These are phyloP conservation scores for Chalcosyrphus nemorum DNA, from an alignment of 2,888 invertebrate species.

Conservation along the genomic window DNA sequence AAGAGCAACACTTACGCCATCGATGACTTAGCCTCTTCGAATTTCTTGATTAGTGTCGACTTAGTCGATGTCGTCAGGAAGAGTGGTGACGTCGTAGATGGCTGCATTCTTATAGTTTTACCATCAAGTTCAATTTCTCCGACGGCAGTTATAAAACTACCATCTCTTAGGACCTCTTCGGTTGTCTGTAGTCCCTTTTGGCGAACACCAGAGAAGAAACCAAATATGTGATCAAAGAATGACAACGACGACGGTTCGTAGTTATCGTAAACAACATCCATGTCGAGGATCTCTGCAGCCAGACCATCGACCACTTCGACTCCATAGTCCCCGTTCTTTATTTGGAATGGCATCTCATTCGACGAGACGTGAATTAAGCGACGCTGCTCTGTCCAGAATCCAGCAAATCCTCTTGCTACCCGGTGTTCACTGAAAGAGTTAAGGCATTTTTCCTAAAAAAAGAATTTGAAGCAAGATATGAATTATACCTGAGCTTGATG, in stretches of 20 bases:
- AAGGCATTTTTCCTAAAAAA: too few species aligned
- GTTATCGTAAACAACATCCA: slow-evolving; percentile 91
- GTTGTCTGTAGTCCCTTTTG: slow-evolving; percentile 93
- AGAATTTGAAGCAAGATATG: not conserved
- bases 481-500: slow-evolving; percentile 84
- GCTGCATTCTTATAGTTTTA: slow-evolving; percentile 87
- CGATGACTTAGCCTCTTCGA: slow-evolving; percentile 87
- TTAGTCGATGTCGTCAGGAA: slow-evolving; percentile 92
- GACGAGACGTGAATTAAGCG: slow-evolving; percentile 90
- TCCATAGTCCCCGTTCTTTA: slow-evolving; percentile 85
- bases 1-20: slow-evolving; percentile 85
- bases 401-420: slow-evolving; percentile 91
- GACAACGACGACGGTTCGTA: slow-evolving; percentile 90
- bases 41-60: slow-evolving; percentile 87
- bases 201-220: slow-evolving; percentile 91
- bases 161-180: slow-evolving; percentile 92
- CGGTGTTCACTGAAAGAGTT: slow-evolving; percentile 88
- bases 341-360: slow-evolving; percentile 91
- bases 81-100: slow-evolving; percentile 88
- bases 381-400: slow-evolving; percentile 93
- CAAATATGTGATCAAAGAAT: slow-evolving; percentile 91
- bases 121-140: slow-evolving; percentile 89
- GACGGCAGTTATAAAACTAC: slow-evolving; percentile 90
- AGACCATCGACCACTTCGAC: slow-evolving; percentile 90
- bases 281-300: slow-evolving; percentile 87